Evolutionary conservation across 2,888 invertebrate species (phyloP).

Genomic region (Thereva nobilitata): DNA sequence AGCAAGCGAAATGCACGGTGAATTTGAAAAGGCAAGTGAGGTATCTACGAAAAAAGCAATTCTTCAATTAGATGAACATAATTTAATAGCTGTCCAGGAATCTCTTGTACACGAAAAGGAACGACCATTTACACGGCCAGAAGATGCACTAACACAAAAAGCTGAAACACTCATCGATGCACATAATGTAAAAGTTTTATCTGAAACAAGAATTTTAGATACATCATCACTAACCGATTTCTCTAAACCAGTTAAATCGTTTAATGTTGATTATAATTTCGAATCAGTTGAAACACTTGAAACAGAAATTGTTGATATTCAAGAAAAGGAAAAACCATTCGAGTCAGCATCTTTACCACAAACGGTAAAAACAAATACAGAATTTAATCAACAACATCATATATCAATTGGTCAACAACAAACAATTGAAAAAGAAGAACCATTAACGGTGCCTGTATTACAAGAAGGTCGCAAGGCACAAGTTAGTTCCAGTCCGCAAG

Average conservation of each 20-base stretch:
- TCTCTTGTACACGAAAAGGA: conserved; percentile 71
- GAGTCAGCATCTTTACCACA: conserved; percentile 35
- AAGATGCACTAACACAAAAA: conserved; percentile 60
- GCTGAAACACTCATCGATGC: conserved; percentile 66
- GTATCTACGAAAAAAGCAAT: conserved; percentile 59
- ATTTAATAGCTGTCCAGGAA: conserved; percentile 64
- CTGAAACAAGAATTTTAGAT: conserved; percentile 65
- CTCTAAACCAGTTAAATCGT: conserved; percentile 50
- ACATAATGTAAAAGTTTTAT: conserved; percentile 65
- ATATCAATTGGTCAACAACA: conserved; percentile 67
- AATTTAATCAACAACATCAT: conserved; percentile 61
- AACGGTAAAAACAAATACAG: conserved; percentile 41
- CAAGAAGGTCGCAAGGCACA: neutral
- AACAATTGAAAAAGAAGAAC: conserved; percentile 68
- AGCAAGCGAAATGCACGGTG: conserved; percentile 64
- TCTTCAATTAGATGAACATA: conserved; percentile 62
- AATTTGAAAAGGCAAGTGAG: conserved; percentile 59
- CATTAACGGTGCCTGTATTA: conserved; percentile 51
- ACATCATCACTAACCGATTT: conserved; percentile 50
- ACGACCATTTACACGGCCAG: conserved; percentile 61
- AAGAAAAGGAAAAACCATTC: conserved; percentile 66
- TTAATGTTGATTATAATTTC: conserved; percentile 62
- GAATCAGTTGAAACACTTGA: conserved; percentile 64
- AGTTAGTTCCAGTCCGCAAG: neutral
- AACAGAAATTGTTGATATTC: conserved; percentile 64